Percentiles rank a stretch among this genome's conserved stretches.
These are phyloP conservation scores for Gobionotothen gibberifrons DNA, from an alignment of 2,797 vertebrate species.

Conservation along the genomic window DNA sequence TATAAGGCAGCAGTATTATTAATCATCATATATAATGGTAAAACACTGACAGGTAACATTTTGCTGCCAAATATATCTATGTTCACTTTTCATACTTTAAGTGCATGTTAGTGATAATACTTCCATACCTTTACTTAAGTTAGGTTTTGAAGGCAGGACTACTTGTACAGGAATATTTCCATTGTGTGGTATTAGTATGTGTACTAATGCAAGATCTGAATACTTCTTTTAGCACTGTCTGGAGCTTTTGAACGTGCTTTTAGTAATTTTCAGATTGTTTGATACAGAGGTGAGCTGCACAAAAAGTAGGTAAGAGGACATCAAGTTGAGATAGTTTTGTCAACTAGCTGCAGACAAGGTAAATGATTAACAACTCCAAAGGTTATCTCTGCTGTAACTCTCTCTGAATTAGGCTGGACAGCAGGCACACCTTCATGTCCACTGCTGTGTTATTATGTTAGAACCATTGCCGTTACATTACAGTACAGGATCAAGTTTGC, in stretches of 20 bases:
- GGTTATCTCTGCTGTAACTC: not conserved
- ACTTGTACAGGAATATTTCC: no score
- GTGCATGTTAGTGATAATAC: no score
- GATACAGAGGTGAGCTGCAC: not conserved
- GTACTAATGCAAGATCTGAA: no score
- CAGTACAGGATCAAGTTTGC: not conserved
- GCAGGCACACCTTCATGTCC: not conserved
- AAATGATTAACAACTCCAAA: not conserved
- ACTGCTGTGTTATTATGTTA: not conserved
- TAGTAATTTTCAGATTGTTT: not conserved
- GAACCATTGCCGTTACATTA: not conserved
- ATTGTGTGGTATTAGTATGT: no score
- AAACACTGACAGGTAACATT: no score
- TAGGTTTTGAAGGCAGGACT: no score
- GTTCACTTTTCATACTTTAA: no score
- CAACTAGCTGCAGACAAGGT: not conserved
- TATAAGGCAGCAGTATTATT: no score
- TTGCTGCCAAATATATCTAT: no score
- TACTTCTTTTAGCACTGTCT: not conserved
- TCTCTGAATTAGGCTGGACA: not conserved
- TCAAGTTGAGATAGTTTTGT: not conserved
- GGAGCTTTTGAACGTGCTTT: not conserved
- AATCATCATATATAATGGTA: no score
- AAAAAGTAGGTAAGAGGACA: not conserved
- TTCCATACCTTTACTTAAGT: no score